Evolutionary conservation across 2,888 invertebrate species (phyloP).

Genomic region (Drosophila fulvimacula): DNA sequence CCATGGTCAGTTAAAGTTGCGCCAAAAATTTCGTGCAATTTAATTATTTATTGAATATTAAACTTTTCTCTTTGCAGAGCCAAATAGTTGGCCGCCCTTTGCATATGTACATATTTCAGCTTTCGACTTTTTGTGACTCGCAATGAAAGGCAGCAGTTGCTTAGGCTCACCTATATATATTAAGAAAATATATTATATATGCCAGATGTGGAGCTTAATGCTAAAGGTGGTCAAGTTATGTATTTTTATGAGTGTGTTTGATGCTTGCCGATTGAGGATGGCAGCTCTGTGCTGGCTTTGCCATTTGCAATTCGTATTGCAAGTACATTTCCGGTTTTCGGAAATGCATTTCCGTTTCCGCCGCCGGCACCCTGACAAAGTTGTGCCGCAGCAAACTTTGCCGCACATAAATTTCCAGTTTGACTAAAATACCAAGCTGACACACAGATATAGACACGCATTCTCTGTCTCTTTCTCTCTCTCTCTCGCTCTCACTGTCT

Average conservation of each 20-base stretch:
- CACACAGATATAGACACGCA: constrained; percentile 23
- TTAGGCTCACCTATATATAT: constrained; percentile 8
- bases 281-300: constrained; percentile 7
- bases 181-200: not conserved
- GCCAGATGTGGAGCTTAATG: constrained; percentile 20
- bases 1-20: not conserved
- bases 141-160: not conserved
- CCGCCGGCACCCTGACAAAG: constrained; percentile 41
- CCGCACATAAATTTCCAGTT: constrained; percentile 66
- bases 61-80: constrained; percentile 48
- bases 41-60: constrained; percentile 64
- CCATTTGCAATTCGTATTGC: constrained; percentile 71
- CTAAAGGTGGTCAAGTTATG: constrained; percentile 27
- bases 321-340: constrained; percentile 77
- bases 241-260: constrained; percentile 10
- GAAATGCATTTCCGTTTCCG: constrained; percentile 79
- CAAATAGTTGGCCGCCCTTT: constrained; percentile 28
- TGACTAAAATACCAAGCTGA: constrained; percentile 52
- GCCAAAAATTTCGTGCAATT: constrained; percentile 21
- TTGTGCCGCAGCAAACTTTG: constrained; percentile 45
- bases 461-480: not conserved
- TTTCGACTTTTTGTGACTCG: not conserved
- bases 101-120: constrained; percentile 30
- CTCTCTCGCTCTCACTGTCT: not conserved
- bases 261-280: constrained; percentile 3